These are phyloP conservation scores for Drosophila cracens DNA, from an alignment of 2,888 invertebrate species.

Conservation along the genomic window DNA sequence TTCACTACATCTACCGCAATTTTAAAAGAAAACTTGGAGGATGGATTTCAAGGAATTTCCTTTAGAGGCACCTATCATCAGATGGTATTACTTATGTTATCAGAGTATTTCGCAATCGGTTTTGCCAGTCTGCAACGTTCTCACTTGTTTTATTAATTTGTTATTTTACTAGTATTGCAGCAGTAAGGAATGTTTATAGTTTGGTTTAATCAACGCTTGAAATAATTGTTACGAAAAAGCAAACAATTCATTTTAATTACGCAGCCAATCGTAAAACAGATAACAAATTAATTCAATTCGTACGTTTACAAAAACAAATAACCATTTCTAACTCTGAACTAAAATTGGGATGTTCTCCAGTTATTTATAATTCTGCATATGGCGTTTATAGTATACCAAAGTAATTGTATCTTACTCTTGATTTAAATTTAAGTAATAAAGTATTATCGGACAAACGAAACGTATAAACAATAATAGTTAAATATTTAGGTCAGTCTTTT, in stretches of 20 bases:
- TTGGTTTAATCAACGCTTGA: not conserved
- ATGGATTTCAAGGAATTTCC: not conserved
- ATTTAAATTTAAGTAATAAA: not conserved
- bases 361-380: not conserved
- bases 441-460: not conserved
- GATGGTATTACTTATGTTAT: not conserved
- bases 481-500: not conserved
- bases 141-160: not conserved
- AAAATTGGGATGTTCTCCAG: not conserved
- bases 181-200: not conserved
- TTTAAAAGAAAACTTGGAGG: not conserved
- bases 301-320: no score
- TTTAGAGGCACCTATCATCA: not conserved
- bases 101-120: not conserved
- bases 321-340: not conserved
- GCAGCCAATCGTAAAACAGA: not conserved
- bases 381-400: not conserved
- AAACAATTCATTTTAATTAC: not conserved
- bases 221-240: not conserved
- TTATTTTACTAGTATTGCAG: not conserved
- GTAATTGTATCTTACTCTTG: not conserved
- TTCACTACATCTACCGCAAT: not conserved
- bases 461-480: not conserved
- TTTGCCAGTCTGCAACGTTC: not conserved
- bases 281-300: not conserved